Conservation (phyloP, 2,797 vertebrate species). For the Meda fulgida region DNA sequence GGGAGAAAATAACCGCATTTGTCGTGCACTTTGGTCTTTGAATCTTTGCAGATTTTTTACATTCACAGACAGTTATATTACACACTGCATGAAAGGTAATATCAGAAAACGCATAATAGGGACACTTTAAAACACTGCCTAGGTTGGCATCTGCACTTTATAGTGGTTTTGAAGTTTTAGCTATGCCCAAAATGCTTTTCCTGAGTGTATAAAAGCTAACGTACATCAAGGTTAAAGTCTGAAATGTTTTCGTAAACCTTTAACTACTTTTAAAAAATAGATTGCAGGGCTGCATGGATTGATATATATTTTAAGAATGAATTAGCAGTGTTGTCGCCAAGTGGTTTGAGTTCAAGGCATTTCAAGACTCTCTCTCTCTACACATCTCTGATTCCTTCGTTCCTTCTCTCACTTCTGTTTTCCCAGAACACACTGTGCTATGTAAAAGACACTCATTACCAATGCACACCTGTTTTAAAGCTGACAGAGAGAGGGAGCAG, state of each 20-base stretch:
- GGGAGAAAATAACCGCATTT: neutral
- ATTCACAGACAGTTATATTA: neutral
- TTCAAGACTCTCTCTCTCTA: neutral
- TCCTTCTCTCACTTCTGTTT: neutral
- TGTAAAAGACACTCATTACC: constrained; percentile 17
- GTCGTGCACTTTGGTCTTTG: neutral
- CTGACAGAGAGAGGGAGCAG: constrained; percentile 21
- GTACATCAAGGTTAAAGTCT: neutral
- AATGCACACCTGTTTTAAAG: constrained; percentile 30
- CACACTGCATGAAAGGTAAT: neutral
- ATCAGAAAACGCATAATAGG: neutral
- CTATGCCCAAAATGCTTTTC: neutral
- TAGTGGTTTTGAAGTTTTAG: neutral
- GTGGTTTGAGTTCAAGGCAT: constrained; percentile 15
- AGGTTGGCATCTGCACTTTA: neutral
- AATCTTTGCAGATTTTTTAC: neutral
- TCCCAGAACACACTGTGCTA: constrained; percentile 15
- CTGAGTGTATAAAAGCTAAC: neutral
- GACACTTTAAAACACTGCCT: neutral
- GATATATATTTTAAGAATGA: constrained; percentile 17
- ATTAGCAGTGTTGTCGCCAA: constrained; percentile 12
- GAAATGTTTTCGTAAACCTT: neutral
- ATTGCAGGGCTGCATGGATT: neutral
- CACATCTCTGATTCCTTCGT: neutral
- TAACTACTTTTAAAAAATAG: neutral